Base-by-base conservation (phyloP, 2,888 invertebrate species). In the Archaeoteleia sp. region DNA sequence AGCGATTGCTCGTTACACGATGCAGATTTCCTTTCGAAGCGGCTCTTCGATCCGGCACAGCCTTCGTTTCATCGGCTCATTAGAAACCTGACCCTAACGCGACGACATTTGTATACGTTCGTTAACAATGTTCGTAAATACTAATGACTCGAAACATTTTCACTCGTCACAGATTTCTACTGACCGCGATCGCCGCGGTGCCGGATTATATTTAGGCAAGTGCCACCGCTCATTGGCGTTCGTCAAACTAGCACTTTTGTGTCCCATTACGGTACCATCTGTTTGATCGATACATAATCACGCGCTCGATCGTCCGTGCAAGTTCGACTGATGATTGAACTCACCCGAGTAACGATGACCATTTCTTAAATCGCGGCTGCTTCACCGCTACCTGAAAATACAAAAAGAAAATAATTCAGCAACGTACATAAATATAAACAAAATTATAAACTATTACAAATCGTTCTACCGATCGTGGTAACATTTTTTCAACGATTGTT, bases 291-390 rank as follows among this genome's bases (percentile, higher is more conserved):
- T 30, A 37, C 10, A 15, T 51, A 29, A 39, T 60, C 43, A 43
- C 23, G 8, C 43, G 17, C 27, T 39, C 46, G 35, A 35, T 34
- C 15, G 12, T 7, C 35, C 13, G 32, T 54, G 10, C 17, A 25
- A 20, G 51, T 57, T 15, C 43, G 40, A 42, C 42, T 45, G 8
- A 8, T 6, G 12, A 46, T 13, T 46, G 13, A 75, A 87, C 91
- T 88, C 86, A 91, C 91, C 89, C 91, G 91, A 89, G 91, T 92
- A 88, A 92, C 91, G 88, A 92, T 92, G 89, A 92, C 91, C 91
- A 92, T 91, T 88, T 88, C 83, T 84, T 78, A 79, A 80, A 75
- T 76, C 76, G 80, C 80, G 78, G 77, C 78, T 79, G 77, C 77
- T 77, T 81, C 77, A 79, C 82, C 82, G 81, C 81, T 83, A 81